Conservation (phyloP, 2,888 invertebrate species). For the Vannuccia rotundouncinata region DNA sequence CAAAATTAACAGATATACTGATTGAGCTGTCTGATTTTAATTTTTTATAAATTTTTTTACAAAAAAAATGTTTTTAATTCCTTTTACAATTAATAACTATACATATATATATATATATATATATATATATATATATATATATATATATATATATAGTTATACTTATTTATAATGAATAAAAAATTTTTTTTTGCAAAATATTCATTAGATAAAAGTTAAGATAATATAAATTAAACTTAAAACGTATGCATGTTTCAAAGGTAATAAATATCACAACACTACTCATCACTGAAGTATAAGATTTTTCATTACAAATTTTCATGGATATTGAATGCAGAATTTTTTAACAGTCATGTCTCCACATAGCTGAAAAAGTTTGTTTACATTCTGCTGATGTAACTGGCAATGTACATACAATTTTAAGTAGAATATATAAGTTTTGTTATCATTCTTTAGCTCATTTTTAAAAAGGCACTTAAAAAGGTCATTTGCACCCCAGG, state of each 20-base stretch:
- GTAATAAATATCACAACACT: background rate
- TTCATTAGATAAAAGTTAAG: constrained; percentile 1
- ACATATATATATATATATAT: background rate
- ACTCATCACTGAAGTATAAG: background rate
- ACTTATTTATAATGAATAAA: background rate
- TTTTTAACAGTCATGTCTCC: background rate
- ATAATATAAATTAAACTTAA: no score
- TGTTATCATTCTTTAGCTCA: no score
- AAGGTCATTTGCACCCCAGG: no score
- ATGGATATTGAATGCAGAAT: constrained; percentile 10
- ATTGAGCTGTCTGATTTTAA: background rate
- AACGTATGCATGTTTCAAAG: background rate
- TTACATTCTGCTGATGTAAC: background rate
- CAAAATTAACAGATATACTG: background rate
- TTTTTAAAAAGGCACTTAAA: no score
- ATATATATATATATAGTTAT: background rate
- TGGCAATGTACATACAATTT: constrained; percentile 15
- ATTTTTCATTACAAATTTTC: constrained; percentile 3
- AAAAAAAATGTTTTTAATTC: background rate
- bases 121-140: background rate
- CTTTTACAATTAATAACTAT: background rate
- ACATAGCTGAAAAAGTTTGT: background rate
- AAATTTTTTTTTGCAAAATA: background rate
- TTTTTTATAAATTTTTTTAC: background rate
- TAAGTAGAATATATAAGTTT: constrained; percentile 11